Base-by-base conservation (phyloP, 1,140 invertebrate species). In the Tetramorium parvispinum region DNA sequence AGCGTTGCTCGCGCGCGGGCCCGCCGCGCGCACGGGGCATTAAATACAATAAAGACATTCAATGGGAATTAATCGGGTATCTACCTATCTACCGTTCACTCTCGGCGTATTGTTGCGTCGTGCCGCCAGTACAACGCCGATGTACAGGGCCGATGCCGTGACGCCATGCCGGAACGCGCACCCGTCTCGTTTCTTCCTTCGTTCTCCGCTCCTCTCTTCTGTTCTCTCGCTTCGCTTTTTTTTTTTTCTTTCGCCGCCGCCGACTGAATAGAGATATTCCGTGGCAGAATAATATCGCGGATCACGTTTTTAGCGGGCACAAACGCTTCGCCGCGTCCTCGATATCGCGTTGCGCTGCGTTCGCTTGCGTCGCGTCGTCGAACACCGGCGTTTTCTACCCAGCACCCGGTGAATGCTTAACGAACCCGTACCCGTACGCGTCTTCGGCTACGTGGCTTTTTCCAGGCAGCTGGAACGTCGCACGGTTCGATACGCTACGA, bases 1-100 rank as follows among this genome's bases (percentile, higher is more conserved):
- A 3, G 40, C 77, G n/a, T 18, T 7, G 40, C 57, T 46, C 24
- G 18, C 21, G 75, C 59, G 46, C 61, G 85, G 53, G 88, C 11
- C 61, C 57, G n/a, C 46, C 11, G 37, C 75, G 66, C 76, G 55
- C 73, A 75, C 65, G 87, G 51, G 87, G 91, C 93, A 93, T 94
- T 93, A 93, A 93, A 90, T 94, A 93, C 93, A 94, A 95, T 95
- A 94, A 94, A 95, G 94, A 95, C 93, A 93, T 95, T 93, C 93
- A 92, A 92, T 93, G 91, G 88, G 94, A 94, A 94, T 95, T 94
- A 94, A 95, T 94, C 94, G 92, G 94, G 93, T 93, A 94, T 92
- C 90, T 92, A 91, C 79, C 91, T 92, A 91, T 79, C 91, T 93
- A 92, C 88, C 90, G 88, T 91, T 71, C 76, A 88, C 71, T 88